Conservation (phyloP, 2,888 invertebrate species). For the Thymelicus sylvestris region DNA sequence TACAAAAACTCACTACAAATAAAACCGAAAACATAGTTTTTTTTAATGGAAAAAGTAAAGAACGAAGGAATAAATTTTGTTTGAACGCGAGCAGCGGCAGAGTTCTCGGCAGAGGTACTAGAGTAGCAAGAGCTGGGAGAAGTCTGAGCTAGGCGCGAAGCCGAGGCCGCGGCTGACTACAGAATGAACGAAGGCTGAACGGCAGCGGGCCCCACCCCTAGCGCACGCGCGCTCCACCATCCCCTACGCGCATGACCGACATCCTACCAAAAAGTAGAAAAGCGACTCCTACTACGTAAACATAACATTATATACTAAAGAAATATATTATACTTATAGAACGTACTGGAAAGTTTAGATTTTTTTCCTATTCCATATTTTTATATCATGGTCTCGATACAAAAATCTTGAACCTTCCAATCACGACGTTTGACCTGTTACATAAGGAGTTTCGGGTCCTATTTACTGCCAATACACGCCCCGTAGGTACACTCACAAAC, state of each 20-base stretch:
- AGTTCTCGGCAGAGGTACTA: conserved; percentile 61
- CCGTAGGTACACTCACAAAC: conserved; percentile 28
- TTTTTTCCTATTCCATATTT: conserved; percentile 67
- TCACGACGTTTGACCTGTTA: conserved; percentile 22
- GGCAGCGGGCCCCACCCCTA: conserved; percentile 77
- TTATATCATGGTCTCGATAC: conserved; percentile 41
- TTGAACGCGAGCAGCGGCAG: conserved; percentile 74
- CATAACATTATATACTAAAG: conserved; percentile 82
- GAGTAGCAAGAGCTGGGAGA: conserved; percentile 53
- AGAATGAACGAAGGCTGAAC: conserved; percentile 78
- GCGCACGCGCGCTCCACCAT: conserved; percentile 67
- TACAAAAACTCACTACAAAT: conserved; percentile 65
- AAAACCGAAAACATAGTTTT: conserved; percentile 53
- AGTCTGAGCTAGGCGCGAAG: conserved; percentile 64
- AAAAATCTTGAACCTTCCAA: conserved; percentile 17
- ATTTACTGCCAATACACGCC: conserved; percentile 36
- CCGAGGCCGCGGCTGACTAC: conserved; percentile 78
- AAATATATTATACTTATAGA: conserved; percentile 76
- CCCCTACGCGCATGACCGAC: conserved; percentile 77
- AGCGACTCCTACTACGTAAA: conserved; percentile 83
- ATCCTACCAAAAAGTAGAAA: conserved; percentile 82
- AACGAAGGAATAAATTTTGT: conserved; percentile 61
- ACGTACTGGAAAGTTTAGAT: conserved; percentile 62
- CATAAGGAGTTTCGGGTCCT: conserved; percentile 33
- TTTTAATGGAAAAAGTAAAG: conserved; percentile 56